Base-by-base conservation (phyloP, 1,140 invertebrate genomes). In the Stegodyphus mimosarum region DNA sequence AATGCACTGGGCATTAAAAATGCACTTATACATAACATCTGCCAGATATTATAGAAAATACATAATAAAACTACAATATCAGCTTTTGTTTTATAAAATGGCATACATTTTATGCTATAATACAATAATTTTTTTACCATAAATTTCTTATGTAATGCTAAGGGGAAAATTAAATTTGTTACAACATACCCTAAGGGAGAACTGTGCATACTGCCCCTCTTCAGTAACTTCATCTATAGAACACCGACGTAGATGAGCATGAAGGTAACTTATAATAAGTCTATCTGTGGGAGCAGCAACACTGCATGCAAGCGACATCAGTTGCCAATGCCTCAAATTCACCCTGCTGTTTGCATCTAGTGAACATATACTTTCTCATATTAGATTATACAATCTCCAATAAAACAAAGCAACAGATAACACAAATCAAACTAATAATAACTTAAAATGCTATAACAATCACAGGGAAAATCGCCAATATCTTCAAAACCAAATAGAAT, bases 201-300 rank as follows among this genome's bases (percentile, higher is more conserved):
- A 97, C 88, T 97, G 91, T 7, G 97, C 96, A 90, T 96, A 99
- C 91, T 97, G 97, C 6, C 96, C 97, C 90, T 98, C 97, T 89
- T 98, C 96, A 3, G 95, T 95, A 17, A 97, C 94, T 87, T 94
- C 94, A 90, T 98, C 97, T 72, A 95, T 94, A 50, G 95, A 93
- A 89, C 96, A 97, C 88, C 96, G 93, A 87, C 97, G 94, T 73
- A 99, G 91, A 91, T 98, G 97, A 10, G 96, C 94, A 48, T 97
- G 94, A n/a, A 99, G 92, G 90, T 98, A 96, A 83, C 96, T 95
- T 60, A 96, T 92, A 81, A 98, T 92, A 0, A 94, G 92, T 89
- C 95, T 95, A 88, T 95, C 94, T 3, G 95, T 94, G 60, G 97
- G 97, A 33, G 97, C 90, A 74, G 97, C 94, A 0, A 97, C 95